A percentile compares a stretch with the other conserved stretches of the same genome.
Evolutionary conservation across 2,113 vertebrate species (phyloP).

Genomic region (Cacatua alba): DNA sequence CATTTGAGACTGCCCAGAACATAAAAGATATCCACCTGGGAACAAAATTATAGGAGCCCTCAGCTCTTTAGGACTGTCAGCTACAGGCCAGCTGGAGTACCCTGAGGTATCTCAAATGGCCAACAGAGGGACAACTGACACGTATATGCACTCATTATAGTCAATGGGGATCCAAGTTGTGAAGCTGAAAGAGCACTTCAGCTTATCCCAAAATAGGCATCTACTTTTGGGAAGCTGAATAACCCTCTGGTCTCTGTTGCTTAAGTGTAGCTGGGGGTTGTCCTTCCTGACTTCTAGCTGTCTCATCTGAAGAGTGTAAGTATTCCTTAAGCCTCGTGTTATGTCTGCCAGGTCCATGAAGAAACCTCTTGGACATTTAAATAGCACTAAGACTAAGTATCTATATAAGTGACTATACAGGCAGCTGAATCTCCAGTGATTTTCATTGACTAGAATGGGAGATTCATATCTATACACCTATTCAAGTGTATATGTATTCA

Average conservation of each 20-base stretch:
- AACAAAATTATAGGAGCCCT: not conserved
- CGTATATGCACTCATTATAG: too few relatives aligned
- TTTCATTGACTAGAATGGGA: not conserved
- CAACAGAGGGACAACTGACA: not conserved
- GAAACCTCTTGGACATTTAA: not conserved
- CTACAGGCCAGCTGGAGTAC: not conserved
- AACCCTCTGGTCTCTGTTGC: not conserved
- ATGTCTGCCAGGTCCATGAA: not conserved
- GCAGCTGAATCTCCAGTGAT: not conserved
- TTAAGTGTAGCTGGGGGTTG: not conserved
- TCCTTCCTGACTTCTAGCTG: not conserved
- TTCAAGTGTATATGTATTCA: not conserved
- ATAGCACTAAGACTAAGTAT: not conserved
- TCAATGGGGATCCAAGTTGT: not conserved
- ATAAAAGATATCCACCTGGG: not conserved
- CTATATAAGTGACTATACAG: not conserved
- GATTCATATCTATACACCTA: not conserved
- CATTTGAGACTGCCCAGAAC: not conserved
- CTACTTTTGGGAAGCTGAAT: not conserved
- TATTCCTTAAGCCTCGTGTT: not conserved
- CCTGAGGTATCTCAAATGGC: not conserved
- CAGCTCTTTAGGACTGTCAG: not conserved
- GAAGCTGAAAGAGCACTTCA: not conserved
- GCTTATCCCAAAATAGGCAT: not conserved
- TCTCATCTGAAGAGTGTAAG: not conserved